phyloP scores from a whole-genome alignment of 2,888 invertebrate species.

The Sesamia inferens region DNA sequence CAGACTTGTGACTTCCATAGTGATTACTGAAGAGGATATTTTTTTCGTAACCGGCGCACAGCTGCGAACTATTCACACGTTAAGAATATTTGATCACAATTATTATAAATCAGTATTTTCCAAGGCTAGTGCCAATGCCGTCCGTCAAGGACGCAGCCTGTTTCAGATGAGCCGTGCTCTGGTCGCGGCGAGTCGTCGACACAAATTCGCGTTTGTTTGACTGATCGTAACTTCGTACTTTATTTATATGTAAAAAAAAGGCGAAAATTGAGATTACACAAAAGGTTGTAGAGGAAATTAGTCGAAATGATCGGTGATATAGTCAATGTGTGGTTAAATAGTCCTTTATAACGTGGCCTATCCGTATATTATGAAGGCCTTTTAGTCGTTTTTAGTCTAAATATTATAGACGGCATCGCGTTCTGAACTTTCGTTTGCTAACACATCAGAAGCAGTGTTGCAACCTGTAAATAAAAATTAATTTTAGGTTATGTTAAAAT shows the following conservation, averaged over 20 bases:
- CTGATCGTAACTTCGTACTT: slow-evolving; percentile 72
- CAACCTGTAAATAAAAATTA: slow-evolving; percentile 63
- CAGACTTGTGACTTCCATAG: slow-evolving; percentile 54
- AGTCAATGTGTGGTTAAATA: slow-evolving; percentile 69
- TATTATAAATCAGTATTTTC: slow-evolving; percentile 54
- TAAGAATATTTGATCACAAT: slow-evolving; percentile 48
- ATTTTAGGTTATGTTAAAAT: slow-evolving; percentile 71
- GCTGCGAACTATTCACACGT: slow-evolving; percentile 34
- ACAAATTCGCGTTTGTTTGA: slow-evolving; percentile 61
- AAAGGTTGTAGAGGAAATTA: slow-evolving; percentile 66
- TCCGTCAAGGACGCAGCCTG: slow-evolving; percentile 28
- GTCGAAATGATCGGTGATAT: slow-evolving; percentile 62
- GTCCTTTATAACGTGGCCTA: slow-evolving; percentile 65
- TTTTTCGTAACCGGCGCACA: slow-evolving; percentile 31
- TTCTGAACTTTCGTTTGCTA: slow-evolving; percentile 56
- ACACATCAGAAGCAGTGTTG: slow-evolving; percentile 48
- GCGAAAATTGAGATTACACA: slow-evolving; percentile 65
- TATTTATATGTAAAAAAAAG: slow-evolving; percentile 58
- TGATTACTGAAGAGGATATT: slow-evolving; percentile 54
- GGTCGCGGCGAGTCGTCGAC: slow-evolving; percentile 34
- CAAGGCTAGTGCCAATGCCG: slow-evolving; percentile 55
- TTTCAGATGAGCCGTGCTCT: slow-evolving; percentile 26
- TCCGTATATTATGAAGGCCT: slow-evolving; percentile 64
- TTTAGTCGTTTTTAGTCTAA: slow-evolving; percentile 63
- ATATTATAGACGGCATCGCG: slow-evolving; percentile 49